Conservation (phyloP, 2,797 vertebrate species). For the Heliangelus exortis region DNA sequence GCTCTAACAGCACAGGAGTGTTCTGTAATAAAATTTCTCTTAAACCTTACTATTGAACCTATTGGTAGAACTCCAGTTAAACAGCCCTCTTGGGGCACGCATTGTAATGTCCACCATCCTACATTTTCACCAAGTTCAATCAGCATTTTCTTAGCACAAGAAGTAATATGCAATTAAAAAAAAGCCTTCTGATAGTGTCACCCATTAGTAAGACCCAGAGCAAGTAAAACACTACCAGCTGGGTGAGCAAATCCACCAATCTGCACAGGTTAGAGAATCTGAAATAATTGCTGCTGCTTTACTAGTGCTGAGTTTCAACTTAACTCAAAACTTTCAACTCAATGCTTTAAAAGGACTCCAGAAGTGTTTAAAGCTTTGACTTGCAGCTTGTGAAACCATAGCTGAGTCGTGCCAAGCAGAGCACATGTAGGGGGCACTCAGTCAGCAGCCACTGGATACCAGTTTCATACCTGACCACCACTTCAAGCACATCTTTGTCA, state of each 20-base stretch:
- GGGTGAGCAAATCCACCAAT: background rate
- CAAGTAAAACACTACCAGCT: background rate
- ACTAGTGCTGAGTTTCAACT: background rate
- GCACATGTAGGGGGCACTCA: fast-evolving
- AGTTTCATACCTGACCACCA: background rate
- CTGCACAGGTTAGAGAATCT: background rate
- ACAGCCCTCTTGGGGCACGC: background rate
- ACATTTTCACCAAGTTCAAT: background rate
- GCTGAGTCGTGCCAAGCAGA: background rate
- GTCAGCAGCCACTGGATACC: background rate
- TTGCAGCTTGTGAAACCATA: background rate
- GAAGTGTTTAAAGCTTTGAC: background rate
- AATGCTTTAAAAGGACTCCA: background rate
- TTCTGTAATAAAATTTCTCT: background rate
- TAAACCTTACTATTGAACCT: background rate
- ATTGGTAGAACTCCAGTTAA: background rate
- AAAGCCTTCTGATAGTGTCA: background rate
- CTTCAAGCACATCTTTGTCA: background rate
- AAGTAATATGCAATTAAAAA: background rate
- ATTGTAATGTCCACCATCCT: background rate
- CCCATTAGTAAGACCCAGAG: background rate
- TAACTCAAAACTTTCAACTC: too few relatives aligned
- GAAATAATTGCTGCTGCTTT: background rate
- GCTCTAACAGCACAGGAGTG: background rate
- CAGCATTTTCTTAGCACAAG: background rate